Conservation (phyloP, 2,888 invertebrate species). For the Sesia bembeciformis region DNA sequence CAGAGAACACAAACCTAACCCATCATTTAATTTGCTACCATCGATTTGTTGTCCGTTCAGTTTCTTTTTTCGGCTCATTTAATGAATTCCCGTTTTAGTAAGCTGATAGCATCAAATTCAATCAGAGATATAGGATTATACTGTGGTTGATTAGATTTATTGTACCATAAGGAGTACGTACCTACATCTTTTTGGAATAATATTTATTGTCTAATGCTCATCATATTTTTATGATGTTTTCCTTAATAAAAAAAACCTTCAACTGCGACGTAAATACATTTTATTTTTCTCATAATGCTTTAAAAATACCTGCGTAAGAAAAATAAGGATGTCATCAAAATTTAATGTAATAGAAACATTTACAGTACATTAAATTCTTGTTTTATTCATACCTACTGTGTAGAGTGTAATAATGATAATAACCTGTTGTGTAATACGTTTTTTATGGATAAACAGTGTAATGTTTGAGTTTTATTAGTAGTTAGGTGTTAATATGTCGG, state of each 20-base stretch:
- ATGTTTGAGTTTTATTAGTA: slow-evolving; percentile 20
- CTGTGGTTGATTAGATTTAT: not conserved
- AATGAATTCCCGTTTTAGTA: no score
- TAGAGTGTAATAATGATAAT: no score
- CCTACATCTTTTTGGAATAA: not conserved
- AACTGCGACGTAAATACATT: slow-evolving; percentile 16
- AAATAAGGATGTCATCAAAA: not conserved
- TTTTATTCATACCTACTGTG: not conserved
- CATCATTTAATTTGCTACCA: no score
- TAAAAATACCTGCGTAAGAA: not conserved
- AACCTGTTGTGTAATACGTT: not conserved
- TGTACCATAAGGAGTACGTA: not conserved
- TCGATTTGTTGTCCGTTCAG: no score
- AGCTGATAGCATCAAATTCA: no score
- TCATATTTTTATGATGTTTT: no score
- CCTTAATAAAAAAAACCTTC: slow-evolving; percentile 3
- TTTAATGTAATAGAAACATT: slow-evolving; percentile 14
- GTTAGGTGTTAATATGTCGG: slow-evolving; percentile 24
- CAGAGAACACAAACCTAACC: no score
- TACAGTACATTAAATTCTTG: slow-evolving; percentile 30
- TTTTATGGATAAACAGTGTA: not conserved
- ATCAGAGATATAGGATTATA: not conserved
- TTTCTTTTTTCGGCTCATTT: no score
- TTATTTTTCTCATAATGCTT: slow-evolving; percentile 8
- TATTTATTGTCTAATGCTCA: not conserved